phyloP scores from a whole-genome alignment of 2,113 vertebrate species.

The Oryzias woworae region DNA sequence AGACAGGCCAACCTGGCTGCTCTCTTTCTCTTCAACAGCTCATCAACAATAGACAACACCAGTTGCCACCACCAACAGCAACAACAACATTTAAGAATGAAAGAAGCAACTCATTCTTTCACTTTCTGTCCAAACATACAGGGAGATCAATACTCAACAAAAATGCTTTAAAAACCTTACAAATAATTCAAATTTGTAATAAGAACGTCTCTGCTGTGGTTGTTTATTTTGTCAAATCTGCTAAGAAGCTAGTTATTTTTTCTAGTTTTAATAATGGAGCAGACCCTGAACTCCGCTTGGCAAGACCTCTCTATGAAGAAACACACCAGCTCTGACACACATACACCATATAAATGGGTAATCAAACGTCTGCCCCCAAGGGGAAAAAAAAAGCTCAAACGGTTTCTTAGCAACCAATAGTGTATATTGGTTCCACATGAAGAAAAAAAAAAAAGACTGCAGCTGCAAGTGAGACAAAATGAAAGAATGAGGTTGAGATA shows the following conservation, averaged over 20 bases:
- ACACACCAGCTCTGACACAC: conserved; percentile 17
- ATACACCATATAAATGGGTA: conserved; percentile 64
- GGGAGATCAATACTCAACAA: conserved; percentile 25
- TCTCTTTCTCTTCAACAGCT: conserved; percentile 51
- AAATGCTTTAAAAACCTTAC: conserved; percentile 17
- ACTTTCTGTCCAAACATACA: conserved; percentile 10
- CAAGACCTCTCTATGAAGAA: conserved; percentile 62
- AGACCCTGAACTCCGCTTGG: conserved; percentile 66
- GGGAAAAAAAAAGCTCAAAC: conserved; percentile 53
- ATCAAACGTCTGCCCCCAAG: conserved; percentile 66
- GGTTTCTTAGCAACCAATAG: conserved; percentile 77
- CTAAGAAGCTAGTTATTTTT: conserved; percentile 67
- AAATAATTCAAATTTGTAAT: conserved; percentile 22
- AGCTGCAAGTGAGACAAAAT: conserved; percentile 41
- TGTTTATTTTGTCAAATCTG: conserved; percentile 57
- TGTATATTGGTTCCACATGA: conserved; percentile 62
- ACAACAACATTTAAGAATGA: conserved; percentile 16
- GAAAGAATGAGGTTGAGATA: conserved; percentile 59
- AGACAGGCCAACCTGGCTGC: conserved; percentile 59
- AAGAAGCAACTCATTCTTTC: conserved; percentile 23
- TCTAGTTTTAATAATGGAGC: conserved; percentile 65
- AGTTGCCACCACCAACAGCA: conserved; percentile 34
- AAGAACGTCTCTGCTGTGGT: conserved; percentile 44
- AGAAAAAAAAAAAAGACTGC: conserved; percentile 59
- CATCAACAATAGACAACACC: conserved; percentile 53